These are phyloP conservation scores for Hybos culiciformis DNA, from an alignment of 2,888 invertebrate genomes.

Conservation along the genomic window DNA sequence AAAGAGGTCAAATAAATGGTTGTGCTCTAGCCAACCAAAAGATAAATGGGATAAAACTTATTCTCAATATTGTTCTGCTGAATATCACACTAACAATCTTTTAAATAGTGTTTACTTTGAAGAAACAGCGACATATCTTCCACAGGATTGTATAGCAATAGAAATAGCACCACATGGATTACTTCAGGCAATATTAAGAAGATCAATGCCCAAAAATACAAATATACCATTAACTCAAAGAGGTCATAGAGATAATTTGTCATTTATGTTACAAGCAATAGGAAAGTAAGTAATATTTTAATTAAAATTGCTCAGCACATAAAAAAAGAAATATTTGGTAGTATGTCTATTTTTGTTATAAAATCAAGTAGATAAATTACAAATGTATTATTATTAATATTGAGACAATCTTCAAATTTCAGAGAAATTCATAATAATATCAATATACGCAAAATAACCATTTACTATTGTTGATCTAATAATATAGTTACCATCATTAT, in stretches of 20 bases:
- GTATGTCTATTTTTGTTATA: neutral
- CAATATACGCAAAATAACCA: too few species aligned
- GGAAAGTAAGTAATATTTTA: conserved; percentile 37
- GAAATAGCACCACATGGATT: conserved; percentile 55
- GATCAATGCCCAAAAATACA: conserved; percentile 39
- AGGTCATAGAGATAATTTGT: conserved; percentile 35
- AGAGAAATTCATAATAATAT: neutral
- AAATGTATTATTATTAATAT: too few species aligned
- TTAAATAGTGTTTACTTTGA: conserved; percentile 45
- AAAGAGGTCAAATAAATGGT: conserved; percentile 58
- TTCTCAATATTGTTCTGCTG: conserved; percentile 53
- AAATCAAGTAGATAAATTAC: conserved; percentile 42
- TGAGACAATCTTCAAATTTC: too few species aligned
- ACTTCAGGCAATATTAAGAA: conserved; percentile 49
- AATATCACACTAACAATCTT: conserved; percentile 76
- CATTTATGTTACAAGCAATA: conserved; percentile 29
- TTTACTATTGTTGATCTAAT: too few species aligned
- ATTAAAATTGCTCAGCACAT: neutral
- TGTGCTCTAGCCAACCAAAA: conserved; percentile 66
- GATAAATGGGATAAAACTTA: conserved; percentile 51
- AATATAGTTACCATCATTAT: too few species aligned
- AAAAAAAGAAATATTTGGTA: neutral
- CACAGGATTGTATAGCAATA: conserved; percentile 45
- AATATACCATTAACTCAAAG: conserved; percentile 46
- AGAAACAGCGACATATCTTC: conserved; percentile 45